Percentiles rank a stretch among this genome's conserved stretches.
These are phyloP conservation scores for Apeltes quadracus DNA, from an alignment of 2,113 vertebrate species.

Conservation along the genomic window DNA sequence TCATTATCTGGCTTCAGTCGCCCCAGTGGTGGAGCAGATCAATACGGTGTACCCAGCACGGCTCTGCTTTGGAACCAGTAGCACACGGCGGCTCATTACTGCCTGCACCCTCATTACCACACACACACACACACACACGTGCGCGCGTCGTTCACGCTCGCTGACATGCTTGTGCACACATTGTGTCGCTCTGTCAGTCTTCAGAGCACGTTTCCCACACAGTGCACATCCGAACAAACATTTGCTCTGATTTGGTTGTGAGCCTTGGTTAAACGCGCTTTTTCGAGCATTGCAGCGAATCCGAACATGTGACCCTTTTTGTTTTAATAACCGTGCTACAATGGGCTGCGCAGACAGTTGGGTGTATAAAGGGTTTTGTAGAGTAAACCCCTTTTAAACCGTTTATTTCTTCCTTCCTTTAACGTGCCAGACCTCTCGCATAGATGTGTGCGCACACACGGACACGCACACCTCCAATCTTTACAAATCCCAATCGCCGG, in stretches of 20 bases:
- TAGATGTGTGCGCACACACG: not conserved
- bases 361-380: constrained; percentile 1
- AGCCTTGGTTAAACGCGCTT: constrained; percentile 9
- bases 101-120: constrained; percentile 49
- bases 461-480: constrained; percentile 29
- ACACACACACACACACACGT: constrained; percentile 34
- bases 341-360: not conserved
- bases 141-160: constrained; percentile 12
- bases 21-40: constrained; percentile 69
- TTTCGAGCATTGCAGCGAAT: constrained; percentile 4
- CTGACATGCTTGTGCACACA: constrained; percentile 27
- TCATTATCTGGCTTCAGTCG: constrained; percentile 69
- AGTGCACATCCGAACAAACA: constrained; percentile 34
- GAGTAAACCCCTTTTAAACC: constrained; percentile 1
- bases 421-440: constrained; percentile 23
- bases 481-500: constrained; percentile 63
- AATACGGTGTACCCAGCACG: constrained; percentile 65
- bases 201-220: constrained; percentile 20
- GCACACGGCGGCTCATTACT: constrained; percentile 65
- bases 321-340: not conserved
- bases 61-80: constrained; percentile 56
- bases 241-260: constrained; percentile 37
- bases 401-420: not conserved
- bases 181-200: constrained; percentile 19
- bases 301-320: not conserved